Percentiles rank a stretch among this genome's conserved stretches.
phyloP scores from a whole-genome alignment of 2,888 invertebrate genomes.

The Isotomurus palustris region DNA sequence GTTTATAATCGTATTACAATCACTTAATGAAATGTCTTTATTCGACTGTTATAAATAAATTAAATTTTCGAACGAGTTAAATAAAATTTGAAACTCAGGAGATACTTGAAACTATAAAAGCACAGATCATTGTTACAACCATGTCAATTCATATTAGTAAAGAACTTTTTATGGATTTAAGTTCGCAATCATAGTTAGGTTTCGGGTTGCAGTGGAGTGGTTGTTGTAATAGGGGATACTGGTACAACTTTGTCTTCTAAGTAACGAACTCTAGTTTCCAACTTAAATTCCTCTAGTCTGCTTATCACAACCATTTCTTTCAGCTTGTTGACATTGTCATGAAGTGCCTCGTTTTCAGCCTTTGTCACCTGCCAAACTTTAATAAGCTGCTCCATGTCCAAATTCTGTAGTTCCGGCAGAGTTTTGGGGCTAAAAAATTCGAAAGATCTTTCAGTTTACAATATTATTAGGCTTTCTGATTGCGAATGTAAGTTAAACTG shows the following conservation, averaged over 20 bases:
- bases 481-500: not conserved
- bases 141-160: no score
- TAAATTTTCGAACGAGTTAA: no score
- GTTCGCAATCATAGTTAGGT: conserved; percentile 10
- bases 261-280: conserved; percentile 42
- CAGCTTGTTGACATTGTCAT: conserved; percentile 39
- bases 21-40: no score
- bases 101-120: no score
- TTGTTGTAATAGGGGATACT: conserved; percentile 35
- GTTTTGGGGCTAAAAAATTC: not conserved
- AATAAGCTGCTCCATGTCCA: conserved; percentile 34
- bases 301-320: conserved; percentile 32
- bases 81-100: no score
- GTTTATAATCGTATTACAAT: no score
- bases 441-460: not conserved
- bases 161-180: no score
- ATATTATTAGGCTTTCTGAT: not conserved
- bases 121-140: no score
- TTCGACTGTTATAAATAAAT: no score
- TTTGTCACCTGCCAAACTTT: conserved; percentile 34
- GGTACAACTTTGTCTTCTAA: conserved; percentile 34
- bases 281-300: conserved; percentile 40
- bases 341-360: conserved; percentile 41
- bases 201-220: conserved; percentile 35
- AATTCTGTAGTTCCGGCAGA: not conserved